These are phyloP conservation scores for Melipona quadrifasciata DNA, from an alignment of 1,140 invertebrate genomes.

Conservation along the genomic window DNA sequence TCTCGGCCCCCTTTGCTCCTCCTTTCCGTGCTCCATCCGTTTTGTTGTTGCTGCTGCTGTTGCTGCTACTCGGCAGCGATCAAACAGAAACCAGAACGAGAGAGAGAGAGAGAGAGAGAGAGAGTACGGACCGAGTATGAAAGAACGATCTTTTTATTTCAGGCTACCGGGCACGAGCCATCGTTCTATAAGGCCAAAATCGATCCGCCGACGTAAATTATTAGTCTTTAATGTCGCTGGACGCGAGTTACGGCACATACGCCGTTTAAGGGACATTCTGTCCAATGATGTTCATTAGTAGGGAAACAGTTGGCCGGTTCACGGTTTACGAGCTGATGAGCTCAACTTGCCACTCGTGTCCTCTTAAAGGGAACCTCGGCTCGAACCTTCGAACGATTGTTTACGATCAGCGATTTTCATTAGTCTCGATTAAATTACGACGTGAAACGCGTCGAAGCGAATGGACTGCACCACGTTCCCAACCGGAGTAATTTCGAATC, in stretches of 20 bases:
- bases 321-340: conserved; percentile 43
- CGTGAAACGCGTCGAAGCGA: background rate
- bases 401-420: conserved; percentile 34
- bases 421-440: conserved; percentile 31
- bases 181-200: conserved; percentile 54
- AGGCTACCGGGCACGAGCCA: conserved; percentile 59
- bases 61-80: background rate
- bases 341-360: background rate
- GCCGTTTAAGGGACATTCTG: conserved; percentile 49
- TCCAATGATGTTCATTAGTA: conserved; percentile 46
- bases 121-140: conserved; percentile 7
- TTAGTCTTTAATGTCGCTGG: conserved; percentile 42
- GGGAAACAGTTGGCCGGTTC: conserved; percentile 31
- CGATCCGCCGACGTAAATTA: conserved; percentile 52
- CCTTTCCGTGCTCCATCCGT: background rate
- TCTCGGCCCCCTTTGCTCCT: background rate
- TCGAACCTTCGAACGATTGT: conserved; percentile 20
- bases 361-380: background rate
- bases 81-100: background rate
- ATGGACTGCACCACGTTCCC: background rate
- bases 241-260: conserved; percentile 39
- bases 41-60: background rate
- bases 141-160: conserved; percentile 49
- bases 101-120: background rate
- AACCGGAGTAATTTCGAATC: conserved; percentile 1